Evolutionary conservation across 2,888 invertebrate genomes (phyloP).

Genomic region (Nycteola revayana): DNA sequence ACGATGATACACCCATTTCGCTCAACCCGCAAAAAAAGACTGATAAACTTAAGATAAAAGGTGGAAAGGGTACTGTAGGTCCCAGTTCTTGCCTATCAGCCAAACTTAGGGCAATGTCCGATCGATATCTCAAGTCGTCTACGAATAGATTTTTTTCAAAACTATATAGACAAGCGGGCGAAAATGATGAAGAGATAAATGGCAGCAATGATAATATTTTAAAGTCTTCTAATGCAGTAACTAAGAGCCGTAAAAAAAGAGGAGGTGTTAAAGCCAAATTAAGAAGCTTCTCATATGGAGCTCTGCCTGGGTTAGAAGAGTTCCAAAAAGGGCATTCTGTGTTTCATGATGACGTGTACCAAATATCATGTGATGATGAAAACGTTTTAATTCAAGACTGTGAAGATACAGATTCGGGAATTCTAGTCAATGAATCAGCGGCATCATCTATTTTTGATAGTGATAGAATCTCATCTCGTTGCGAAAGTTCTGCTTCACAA

Average conservation of each 20-base stretch:
- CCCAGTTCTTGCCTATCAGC: conserved; percentile 85
- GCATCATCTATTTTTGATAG: conserved; percentile 85
- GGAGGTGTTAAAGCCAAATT: conserved; percentile 78
- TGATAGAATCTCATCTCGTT: conserved; percentile 76
- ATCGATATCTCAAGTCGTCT: conserved; percentile 86
- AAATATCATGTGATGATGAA: conserved; percentile 76
- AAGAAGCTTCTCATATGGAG: conserved; percentile 88
- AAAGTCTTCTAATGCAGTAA: conserved; percentile 52
- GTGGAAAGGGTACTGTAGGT: conserved; percentile 73
- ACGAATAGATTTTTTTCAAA: conserved; percentile 86
- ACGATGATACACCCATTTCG: conserved; percentile 48
- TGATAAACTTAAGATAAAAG: conserved; percentile 72
- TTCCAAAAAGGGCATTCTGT: conserved; percentile 84
- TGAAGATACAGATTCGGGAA: conserved; percentile 89
- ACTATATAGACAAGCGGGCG: conserved; percentile 80
- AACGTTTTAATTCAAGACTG: conserved; percentile 82
- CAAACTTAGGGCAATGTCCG: conserved; percentile 87
- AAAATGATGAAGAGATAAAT: conserved; percentile 51
- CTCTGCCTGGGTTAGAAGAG: conserved; percentile 87
- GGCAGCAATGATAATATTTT: conserved; percentile 51
- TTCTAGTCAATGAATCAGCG: conserved; percentile 87
- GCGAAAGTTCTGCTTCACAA: conserved; percentile 78
- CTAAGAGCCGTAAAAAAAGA: conserved; percentile 65
- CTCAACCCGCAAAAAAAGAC: conserved; percentile 71
- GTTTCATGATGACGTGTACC: conserved; percentile 83